These are phyloP conservation scores for Zaprionus bogoriensis DNA, from an alignment of 2,888 invertebrate species.

Conservation along the genomic window DNA sequence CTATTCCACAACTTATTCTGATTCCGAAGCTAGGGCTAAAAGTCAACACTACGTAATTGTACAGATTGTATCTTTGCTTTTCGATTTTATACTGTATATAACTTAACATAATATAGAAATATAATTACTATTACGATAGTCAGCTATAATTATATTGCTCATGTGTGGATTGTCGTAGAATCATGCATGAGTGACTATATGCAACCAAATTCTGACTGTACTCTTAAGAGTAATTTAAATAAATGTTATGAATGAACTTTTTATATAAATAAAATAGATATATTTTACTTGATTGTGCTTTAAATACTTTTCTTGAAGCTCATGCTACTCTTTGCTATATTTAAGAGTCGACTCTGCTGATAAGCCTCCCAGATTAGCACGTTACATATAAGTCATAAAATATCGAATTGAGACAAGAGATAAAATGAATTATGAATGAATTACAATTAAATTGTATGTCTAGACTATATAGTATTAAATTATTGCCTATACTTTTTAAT, in stretches of 20 bases:
- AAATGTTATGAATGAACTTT: not conserved
- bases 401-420: too few species aligned
- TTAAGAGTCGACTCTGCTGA: not conserved
- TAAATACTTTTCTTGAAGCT: not conserved
- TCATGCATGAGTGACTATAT: too few species aligned
- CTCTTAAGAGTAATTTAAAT: not conserved
- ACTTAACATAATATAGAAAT: not conserved
- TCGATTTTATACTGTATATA: conserved; percentile 30
- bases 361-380: too few species aligned
- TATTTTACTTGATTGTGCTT: not conserved
- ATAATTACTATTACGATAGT: not conserved
- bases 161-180: too few species aligned
- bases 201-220: not conserved
- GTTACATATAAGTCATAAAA: not conserved
- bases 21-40: conserved; percentile 21
- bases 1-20: conserved; percentile 77
- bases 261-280: not conserved
- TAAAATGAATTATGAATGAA: too few species aligned
- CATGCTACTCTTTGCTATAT: not conserved
- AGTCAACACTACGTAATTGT: conserved; percentile 23
- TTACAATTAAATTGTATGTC: too few species aligned
- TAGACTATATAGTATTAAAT: too few species aligned
- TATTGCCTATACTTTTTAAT: too few species aligned
- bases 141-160: not conserved
- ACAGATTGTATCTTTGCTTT: conserved; percentile 20